Conservation (phyloP, 2,888 invertebrate species). For the Andrena bicolor region DNA sequence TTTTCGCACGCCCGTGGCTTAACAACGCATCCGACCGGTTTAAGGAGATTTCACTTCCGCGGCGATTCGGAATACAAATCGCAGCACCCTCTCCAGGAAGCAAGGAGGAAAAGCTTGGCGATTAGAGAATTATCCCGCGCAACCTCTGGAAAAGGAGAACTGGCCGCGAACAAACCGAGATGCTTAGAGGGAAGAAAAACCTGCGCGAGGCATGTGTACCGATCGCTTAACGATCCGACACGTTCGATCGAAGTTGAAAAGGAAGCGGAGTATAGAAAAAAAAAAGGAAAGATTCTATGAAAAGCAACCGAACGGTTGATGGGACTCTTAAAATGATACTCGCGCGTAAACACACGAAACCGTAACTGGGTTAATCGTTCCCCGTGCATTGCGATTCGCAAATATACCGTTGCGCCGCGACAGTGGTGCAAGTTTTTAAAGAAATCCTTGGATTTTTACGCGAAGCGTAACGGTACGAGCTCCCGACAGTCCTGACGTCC, state of each 20-base stretch:
- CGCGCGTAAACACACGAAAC: neutral
- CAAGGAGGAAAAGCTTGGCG: constrained; percentile 27
- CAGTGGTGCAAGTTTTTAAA: constrained; percentile 28
- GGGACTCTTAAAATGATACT: constrained; percentile 1
- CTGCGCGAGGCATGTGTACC: too few relatives aligned
- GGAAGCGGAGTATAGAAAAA: neutral
- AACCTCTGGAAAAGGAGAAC: constrained; percentile 53
- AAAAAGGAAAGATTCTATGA: neutral
- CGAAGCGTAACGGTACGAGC: constrained; percentile 38
- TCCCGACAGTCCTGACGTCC: neutral
- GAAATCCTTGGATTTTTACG: constrained; percentile 4
- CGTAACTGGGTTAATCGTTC: constrained; percentile 53
- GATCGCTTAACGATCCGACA: neutral
- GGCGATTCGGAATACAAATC: constrained; percentile 74
- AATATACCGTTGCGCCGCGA: constrained; percentile 28
- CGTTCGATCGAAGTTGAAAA: neutral
- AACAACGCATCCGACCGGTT: constrained; percentile 67
- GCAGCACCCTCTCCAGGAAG: constrained; percentile 40
- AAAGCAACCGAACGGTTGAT: neutral
- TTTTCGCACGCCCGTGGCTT: constrained; percentile 75
- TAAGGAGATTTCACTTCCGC: constrained; percentile 75
- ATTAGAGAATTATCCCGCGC: constrained; percentile 37
- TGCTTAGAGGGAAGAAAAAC: neutral
- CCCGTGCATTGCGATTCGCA: constrained; percentile 9
- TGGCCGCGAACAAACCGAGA: constrained; percentile 1